These are phyloP conservation scores for Hemiprocne comata DNA, from an alignment of 2,113 vertebrate genomes.

Conservation along the genomic window DNA sequence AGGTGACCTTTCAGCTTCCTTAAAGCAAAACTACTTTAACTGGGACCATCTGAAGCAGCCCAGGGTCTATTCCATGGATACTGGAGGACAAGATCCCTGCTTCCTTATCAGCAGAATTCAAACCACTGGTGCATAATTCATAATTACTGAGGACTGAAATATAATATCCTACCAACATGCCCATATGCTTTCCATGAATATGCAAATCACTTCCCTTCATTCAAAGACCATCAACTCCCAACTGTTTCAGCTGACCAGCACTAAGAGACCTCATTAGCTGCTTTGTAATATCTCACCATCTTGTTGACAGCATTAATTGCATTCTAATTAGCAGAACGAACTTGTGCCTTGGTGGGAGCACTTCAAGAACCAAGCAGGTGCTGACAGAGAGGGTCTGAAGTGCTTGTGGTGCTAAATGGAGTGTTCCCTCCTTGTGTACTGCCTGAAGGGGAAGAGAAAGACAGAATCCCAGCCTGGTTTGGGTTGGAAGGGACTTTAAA, in stretches of 20 bases:
- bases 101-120: background rate
- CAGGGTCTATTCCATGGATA: background rate
- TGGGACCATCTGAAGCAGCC: background rate
- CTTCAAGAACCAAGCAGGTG: background rate
- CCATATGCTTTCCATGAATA: background rate
- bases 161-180: background rate
- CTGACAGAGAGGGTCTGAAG: background rate
- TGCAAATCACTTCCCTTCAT: background rate
- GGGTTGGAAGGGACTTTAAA: too few relatives aligned
- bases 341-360: background rate
- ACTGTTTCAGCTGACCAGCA: background rate
- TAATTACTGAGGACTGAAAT: background rate
- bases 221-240: background rate
- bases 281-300: background rate
- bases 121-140: background rate
- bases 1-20: background rate
- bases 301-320: background rate
- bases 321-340: conserved; percentile 13
- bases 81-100: background rate
- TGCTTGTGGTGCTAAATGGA: background rate
- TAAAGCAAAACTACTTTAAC: background rate
- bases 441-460: too few relatives aligned
- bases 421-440: too few relatives aligned
- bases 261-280: conserved; percentile 35
- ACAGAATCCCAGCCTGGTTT: too few relatives aligned